Evolutionary conservation across 2,113 vertebrate species (phyloP), one percentile per base, ranked within the genome.

Genomic region (Triplophysa siluroides): DNA sequence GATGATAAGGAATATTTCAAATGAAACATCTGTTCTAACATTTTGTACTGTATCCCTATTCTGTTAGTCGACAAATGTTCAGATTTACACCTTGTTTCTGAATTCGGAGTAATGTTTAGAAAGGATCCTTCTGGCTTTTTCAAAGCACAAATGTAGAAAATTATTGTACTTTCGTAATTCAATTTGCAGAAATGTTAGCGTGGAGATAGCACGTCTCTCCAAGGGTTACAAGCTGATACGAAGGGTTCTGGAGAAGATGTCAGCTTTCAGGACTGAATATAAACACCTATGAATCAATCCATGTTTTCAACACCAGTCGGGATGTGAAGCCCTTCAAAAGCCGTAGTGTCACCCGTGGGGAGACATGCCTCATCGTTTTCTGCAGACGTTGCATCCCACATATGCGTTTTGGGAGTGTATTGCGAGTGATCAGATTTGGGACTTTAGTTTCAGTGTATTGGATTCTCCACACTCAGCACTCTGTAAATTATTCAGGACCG

Each of bases 401-500:
- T 73, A 33, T 76, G 80, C 50, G 75, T 78, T 67, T 73, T 82
- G 47, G 47, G 56, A 50, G n/a, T 58, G 41, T 58, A 69, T 76
- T 60, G 65, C 45, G 67, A 73, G 67, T 50, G 62, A 73, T 69
- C 78, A 80, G 26, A 82, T 69, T 50, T 79, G 83, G 75, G 81
- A 83, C 19, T 84, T 84, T 83, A 73, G 26, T 83, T 78, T 70
- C 56, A 77, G 63, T 70, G 83, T 80, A 85, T 87, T 82, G 68
- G 80, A 87, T 87, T 85, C 82, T 78, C 64, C 62, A 65, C 56
- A 45, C 80, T 85, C 84, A 87, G 86, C 86, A 80, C 45, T 45
- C 63, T 23, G 67, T 87, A 82, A 87, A 87, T 87, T 82, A 87
- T 87, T 87, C 66, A 87, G 67, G 67, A 74, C 67, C 81, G 75